Evolutionary conservation across 1,140 invertebrate species (phyloP).

Genomic region (Pollicipes pollicipes): DNA sequence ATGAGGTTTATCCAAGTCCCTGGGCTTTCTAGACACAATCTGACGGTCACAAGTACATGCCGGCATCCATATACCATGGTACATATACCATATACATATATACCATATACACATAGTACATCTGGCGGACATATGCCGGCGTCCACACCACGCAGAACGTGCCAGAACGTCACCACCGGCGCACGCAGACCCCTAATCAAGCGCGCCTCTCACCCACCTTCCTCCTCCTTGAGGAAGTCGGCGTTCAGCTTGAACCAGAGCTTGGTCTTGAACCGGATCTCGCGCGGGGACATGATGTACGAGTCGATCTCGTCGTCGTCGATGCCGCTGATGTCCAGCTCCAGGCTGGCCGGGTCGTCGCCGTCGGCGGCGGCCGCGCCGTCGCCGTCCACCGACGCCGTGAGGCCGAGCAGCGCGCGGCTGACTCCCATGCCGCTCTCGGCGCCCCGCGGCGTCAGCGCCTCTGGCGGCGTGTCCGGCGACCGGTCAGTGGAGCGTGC

Average conservation of each 20-base stretch:
- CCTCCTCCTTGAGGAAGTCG: slow-evolving; percentile 22
- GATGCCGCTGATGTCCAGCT: slow-evolving; percentile 53
- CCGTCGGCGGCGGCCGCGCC: not conserved
- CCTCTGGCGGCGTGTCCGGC: too few species aligned
- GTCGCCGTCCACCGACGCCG: not conserved
- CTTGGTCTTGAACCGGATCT: slow-evolving; percentile 54
- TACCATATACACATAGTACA: too few species aligned
- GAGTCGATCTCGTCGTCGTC: slow-evolving; percentile 74
- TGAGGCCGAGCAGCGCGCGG: not conserved
- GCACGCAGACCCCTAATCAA: too few species aligned
- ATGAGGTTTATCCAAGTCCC: too few species aligned
- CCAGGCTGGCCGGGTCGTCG: not conserved
- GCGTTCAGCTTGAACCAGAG: slow-evolving; percentile 41
- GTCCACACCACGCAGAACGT: too few species aligned
- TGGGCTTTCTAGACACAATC: too few species aligned
- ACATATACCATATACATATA: too few species aligned
- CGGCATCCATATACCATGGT: too few species aligned
- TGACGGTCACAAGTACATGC: too few species aligned
- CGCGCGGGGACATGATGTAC: slow-evolving; percentile 66
- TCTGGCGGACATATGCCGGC: too few species aligned
- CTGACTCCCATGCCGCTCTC: not conserved
- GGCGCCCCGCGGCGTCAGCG: not conserved
- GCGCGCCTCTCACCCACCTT: slow-evolving; percentile 9
- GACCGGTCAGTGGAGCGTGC: too few species aligned
- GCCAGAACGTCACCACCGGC: too few species aligned